Evolutionary conservation across 2,888 invertebrate genomes (phyloP).

Genomic region (Cinara cedri): DNA sequence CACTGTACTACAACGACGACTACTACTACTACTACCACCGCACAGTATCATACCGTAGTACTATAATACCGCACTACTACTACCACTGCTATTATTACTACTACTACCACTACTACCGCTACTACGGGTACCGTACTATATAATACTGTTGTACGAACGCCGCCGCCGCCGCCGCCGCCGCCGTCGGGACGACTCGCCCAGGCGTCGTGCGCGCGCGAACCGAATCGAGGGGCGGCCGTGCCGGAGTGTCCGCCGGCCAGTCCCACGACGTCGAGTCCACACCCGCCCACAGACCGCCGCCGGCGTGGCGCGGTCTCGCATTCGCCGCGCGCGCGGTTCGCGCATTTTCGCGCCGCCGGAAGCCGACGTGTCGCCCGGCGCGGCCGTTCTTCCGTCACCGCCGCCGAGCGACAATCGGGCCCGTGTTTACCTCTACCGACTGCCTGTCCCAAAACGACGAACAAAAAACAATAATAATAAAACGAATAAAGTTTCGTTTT

Average conservation of each 20-base stretch:
- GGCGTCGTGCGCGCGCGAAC: slow-evolving; percentile 44
- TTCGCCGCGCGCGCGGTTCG: slow-evolving; percentile 1
- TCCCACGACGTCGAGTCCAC: slow-evolving; percentile 41
- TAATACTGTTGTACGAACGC: not conserved
- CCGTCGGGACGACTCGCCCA: slow-evolving; percentile 21
- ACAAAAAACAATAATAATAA: too few relatives aligned
- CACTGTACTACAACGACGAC: not conserved
- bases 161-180: not conserved
- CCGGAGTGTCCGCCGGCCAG: slow-evolving; percentile 40
- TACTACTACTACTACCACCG: not conserved
- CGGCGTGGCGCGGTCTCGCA: slow-evolving; percentile 31
- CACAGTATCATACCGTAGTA: too few relatives aligned
- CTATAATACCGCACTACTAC: too few relatives aligned
- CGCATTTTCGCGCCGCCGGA: not conserved
- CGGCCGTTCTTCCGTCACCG: not conserved
- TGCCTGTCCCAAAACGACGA: too few relatives aligned
- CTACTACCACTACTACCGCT: not conserved
- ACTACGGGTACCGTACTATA: too few relatives aligned
- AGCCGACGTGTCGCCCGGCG: not conserved
- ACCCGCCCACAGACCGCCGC: slow-evolving; percentile 44
- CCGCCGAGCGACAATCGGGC: too few relatives aligned
- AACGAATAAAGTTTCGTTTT: too few relatives aligned
- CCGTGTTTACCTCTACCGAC: too few relatives aligned
- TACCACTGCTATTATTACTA: too few relatives aligned
- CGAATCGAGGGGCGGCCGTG: slow-evolving; percentile 48